Conservation (phyloP, 2,888 invertebrate genomes). For the Pseudococcus longispinus region DNA sequence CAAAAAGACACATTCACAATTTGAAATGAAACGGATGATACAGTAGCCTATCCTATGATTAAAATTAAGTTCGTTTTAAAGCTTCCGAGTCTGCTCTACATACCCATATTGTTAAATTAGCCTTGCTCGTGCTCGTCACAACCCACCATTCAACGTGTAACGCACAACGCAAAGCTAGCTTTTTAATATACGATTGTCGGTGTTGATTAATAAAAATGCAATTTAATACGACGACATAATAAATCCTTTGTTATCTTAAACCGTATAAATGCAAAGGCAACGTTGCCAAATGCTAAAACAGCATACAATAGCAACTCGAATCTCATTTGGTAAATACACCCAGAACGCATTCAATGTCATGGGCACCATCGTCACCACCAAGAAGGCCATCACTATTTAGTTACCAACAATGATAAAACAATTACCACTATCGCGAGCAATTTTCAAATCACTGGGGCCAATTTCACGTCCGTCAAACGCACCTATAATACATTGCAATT, state of each 20-base stretch:
- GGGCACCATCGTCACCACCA: not conserved
- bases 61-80: not conserved
- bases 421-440: not conserved
- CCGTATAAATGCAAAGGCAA: slow-evolving; percentile 28
- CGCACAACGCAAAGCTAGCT: not conserved
- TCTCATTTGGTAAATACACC: not conserved
- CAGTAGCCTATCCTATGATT: not conserved
- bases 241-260: slow-evolving; percentile 40
- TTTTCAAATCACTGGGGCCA: not conserved
- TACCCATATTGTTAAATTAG: slow-evolving; percentile 23
- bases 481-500: not conserved
- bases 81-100: not conserved
- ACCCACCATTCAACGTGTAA: slow-evolving; percentile 28
- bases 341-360: slow-evolving; percentile 10
- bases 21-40: not conserved
- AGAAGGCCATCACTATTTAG: not conserved
- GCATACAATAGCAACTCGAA: not conserved
- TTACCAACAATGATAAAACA: not conserved
- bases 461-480: not conserved
- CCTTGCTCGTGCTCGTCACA: slow-evolving; percentile 35
- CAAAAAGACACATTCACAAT: not conserved
- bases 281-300: slow-evolving; percentile 22
- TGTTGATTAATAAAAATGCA: slow-evolving; percentile 42
- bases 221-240: slow-evolving; percentile 42
- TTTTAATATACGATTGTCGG: slow-evolving; percentile 28